Percentiles rank a stretch among this genome's conserved stretches.
phyloP scores from a whole-genome alignment of 2,797 vertebrate genomes.

The Dendrocincla tyrannina region DNA sequence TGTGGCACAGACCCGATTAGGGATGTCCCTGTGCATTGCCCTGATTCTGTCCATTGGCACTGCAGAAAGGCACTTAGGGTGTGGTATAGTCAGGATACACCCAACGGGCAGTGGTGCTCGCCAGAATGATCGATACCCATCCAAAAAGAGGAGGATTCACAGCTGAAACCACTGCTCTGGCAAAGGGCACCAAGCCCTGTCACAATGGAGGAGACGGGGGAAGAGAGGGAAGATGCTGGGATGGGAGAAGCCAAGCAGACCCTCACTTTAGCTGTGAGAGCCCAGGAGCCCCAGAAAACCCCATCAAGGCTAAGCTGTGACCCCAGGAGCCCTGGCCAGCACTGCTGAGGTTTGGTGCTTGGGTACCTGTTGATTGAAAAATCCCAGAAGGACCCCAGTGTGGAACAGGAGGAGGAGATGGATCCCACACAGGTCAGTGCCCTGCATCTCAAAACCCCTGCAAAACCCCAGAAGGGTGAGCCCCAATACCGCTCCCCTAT shows the following conservation, averaged over 20 bases:
- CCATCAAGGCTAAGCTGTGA: not conserved
- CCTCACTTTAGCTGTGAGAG: constrained; percentile 21
- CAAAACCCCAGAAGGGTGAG: not conserved
- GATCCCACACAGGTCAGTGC: not conserved
- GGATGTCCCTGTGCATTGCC: not conserved
- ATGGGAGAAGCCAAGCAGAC: constrained; percentile 60
- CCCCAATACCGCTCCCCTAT: not conserved
- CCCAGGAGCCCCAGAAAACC: constrained; percentile 15
- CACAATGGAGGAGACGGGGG: not conserved
- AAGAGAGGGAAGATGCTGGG: not conserved
- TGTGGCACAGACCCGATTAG: not conserved
- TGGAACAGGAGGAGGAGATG: not conserved
- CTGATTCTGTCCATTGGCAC: constrained; percentile 33
- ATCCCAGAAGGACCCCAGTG: not conserved
- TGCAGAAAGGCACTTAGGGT: constrained; percentile 52
- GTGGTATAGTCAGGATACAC: constrained; percentile 47
- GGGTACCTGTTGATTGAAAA: not conserved
- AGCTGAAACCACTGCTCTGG: constrained; percentile 46
- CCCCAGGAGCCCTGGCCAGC: constrained; percentile 3
- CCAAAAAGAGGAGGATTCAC: constrained; percentile 16
- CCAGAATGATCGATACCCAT: not conserved
- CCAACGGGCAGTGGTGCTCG: not conserved
- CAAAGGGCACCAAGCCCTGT: constrained; percentile 35
- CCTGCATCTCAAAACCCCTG: not conserved
- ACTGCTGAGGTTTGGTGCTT: constrained; percentile 57